These are phyloP conservation scores for Rana temporaria DNA, from an alignment of 2,113 vertebrate genomes.

Conservation along the genomic window DNA sequence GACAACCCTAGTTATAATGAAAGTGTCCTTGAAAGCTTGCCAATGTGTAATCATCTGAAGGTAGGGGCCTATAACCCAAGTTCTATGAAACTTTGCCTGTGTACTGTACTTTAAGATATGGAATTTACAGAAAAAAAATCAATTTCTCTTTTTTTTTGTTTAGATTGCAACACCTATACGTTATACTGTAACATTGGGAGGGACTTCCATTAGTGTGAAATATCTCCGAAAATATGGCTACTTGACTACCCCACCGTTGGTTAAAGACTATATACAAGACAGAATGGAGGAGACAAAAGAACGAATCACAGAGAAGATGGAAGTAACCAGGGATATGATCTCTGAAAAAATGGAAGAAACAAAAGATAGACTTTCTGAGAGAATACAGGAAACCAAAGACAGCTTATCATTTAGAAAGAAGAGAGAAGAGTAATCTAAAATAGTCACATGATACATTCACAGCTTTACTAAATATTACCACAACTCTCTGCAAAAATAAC, in stretches of 20 bases:
- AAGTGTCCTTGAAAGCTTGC: too few relatives aligned
- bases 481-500: not conserved
- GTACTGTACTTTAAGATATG: too few relatives aligned
- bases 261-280: slow-evolving; percentile 90
- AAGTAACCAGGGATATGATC: slow-evolving; percentile 85
- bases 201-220: slow-evolving; percentile 90
- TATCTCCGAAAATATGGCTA: slow-evolving; percentile 88
- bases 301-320: slow-evolving; percentile 86
- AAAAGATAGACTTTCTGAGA: slow-evolving; percentile 75
- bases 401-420: slow-evolving; percentile 94
- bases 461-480: not conserved
- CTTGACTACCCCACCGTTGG: slow-evolving; percentile 90
- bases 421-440: slow-evolving; percentile 72
- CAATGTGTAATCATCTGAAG: too few relatives aligned
- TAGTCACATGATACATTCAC: not conserved
- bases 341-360: slow-evolving; percentile 88
- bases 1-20: too few relatives aligned
- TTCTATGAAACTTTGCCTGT: too few relatives aligned
- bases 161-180: slow-evolving; percentile 94
- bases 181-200: slow-evolving; percentile 91
- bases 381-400: slow-evolving; percentile 58
- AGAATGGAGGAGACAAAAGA: slow-evolving; percentile 83
- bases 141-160: slow-evolving; percentile 40
- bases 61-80: too few relatives aligned
- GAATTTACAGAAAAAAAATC: too few relatives aligned